Conservation (phyloP, 2,113 vertebrate genomes). For the Plestiodon gilberti region DNA sequence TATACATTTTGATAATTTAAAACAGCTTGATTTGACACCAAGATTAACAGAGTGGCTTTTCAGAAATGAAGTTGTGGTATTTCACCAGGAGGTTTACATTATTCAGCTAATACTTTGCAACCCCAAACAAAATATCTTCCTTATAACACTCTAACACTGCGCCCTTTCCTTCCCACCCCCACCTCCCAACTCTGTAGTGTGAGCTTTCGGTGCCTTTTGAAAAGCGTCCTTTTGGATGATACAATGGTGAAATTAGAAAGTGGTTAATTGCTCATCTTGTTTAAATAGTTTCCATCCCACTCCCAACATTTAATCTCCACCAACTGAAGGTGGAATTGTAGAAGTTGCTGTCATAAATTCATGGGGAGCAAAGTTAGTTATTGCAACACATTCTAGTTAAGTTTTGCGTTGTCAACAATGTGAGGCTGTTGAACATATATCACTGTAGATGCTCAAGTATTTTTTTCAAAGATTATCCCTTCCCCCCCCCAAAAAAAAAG, state of each 20-base stretch:
- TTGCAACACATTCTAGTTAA: constrained; percentile 43
- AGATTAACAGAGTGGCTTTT: constrained; percentile 80
- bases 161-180: constrained; percentile 30
- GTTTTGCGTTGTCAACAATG: constrained; percentile 46
- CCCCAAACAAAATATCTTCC: constrained; percentile 72
- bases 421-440: constrained; percentile 24
- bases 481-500: no score
- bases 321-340: constrained; percentile 58
- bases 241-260: constrained; percentile 63
- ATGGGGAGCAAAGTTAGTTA: constrained; percentile 48
- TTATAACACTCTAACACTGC: constrained; percentile 48
- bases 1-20: constrained; percentile 81
- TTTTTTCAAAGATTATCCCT: background rate
- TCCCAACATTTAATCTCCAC: constrained; percentile 44
- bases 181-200: constrained; percentile 53
- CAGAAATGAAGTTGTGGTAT: constrained; percentile 77
- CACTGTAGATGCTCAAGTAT: background rate
- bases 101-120: constrained; percentile 78
- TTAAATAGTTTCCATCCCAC: constrained; percentile 47
- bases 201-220: constrained; percentile 50
- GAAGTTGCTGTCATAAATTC: constrained; percentile 33
- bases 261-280: constrained; percentile 55
- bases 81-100: constrained; percentile 77
- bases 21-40: constrained; percentile 77
- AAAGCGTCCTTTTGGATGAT: constrained; percentile 52